These are phyloP conservation scores for Fissipunctia ypsillon DNA, from an alignment of 2,888 invertebrate species.

Conservation along the genomic window DNA sequence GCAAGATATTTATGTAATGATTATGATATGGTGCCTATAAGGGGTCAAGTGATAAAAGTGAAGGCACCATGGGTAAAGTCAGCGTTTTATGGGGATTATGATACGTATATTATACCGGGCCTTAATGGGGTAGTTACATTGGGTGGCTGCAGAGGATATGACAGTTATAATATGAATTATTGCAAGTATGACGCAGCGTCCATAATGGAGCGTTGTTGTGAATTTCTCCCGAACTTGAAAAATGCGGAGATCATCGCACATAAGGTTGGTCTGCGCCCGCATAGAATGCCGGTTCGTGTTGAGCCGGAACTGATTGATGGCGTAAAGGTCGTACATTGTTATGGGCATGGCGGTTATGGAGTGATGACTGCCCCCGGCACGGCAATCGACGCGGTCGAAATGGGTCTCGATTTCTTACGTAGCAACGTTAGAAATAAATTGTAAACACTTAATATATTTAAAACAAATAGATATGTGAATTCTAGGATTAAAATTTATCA, in stretches of 20 bases:
- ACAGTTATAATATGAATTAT: constrained; percentile 92
- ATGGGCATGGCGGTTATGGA: constrained; percentile 98
- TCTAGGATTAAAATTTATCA: background rate
- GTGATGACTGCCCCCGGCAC: constrained; percentile 97
- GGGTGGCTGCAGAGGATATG: constrained; percentile 96
- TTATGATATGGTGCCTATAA: constrained; percentile 93
- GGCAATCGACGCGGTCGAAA: constrained; percentile 93
- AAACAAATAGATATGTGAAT: background rate
- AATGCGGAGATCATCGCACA: constrained; percentile 91
- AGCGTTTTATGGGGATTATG: constrained; percentile 96
- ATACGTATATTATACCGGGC: constrained; percentile 96
- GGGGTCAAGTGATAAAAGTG: constrained; percentile 96
- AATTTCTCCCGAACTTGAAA: constrained; percentile 93
- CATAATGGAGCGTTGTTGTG: constrained; percentile 94
- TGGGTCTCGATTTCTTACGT: constrained; percentile 91
- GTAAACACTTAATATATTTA: constrained; percentile 61
- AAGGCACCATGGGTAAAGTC: constrained; percentile 97
- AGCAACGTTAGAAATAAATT: constrained; percentile 79
- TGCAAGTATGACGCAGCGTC: constrained; percentile 93
- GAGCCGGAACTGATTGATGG: constrained; percentile 91
- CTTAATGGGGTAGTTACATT: constrained; percentile 93
- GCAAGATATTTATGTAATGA: constrained; percentile 94
- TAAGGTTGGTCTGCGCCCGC: constrained; percentile 95
- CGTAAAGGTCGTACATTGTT: constrained; percentile 95
- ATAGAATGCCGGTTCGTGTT: constrained; percentile 93